Base-by-base conservation (phyloP, 2,113 vertebrate species). In the Saccopteryx leptura region DNA sequence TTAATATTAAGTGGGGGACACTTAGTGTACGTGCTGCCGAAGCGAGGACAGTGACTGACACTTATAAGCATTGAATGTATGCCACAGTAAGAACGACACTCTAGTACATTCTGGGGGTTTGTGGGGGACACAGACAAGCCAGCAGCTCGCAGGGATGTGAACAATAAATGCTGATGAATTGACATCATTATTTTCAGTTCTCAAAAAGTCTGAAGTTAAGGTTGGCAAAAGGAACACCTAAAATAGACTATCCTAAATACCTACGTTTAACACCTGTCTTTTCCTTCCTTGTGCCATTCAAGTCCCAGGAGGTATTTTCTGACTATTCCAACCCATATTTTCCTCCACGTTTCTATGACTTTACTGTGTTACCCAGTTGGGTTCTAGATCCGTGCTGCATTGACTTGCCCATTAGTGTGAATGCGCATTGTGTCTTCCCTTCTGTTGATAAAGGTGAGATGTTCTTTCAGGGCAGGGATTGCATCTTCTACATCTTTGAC, bases 151-250 rank as follows among this genome's bases (percentile, higher is more conserved):
- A 79, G 46, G 69, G 60, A 78, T 8, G 15, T 74, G 50, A 72
- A 24, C 13, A 71, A 52, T 60, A 92, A 81, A 78, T 93, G 50
- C 12, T 48, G 65, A 66, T 50, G 21, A 54, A 39, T 13, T 63
- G 72, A 48, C 88, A 23, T 11, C 4, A 39, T 88, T 88, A 31
- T 87, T 78, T 90, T 81, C 9, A 63, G 23, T 21, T 90, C 63
- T 58, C 50, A 24, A 84, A 93, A 90, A 61, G 10, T 46, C 90
- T 82, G 48, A 69, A 92, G 69, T 92, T 89, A 63, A 94, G 82
- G 7, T 90, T 48, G 61, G 50, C 61, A 87, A 95, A 76, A 39
- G 26, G 92, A 94, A 78, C n/a, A 92, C 46, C 48, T 28, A 61
- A 60, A 88, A 56, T 48, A 65, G 63, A 17, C 48, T 88, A 26